A percentile compares a stretch with the other conserved stretches of the same genome.
phyloP scores from a whole-genome alignment of 2,113 vertebrate species.

The Fregetta grallaria region DNA sequence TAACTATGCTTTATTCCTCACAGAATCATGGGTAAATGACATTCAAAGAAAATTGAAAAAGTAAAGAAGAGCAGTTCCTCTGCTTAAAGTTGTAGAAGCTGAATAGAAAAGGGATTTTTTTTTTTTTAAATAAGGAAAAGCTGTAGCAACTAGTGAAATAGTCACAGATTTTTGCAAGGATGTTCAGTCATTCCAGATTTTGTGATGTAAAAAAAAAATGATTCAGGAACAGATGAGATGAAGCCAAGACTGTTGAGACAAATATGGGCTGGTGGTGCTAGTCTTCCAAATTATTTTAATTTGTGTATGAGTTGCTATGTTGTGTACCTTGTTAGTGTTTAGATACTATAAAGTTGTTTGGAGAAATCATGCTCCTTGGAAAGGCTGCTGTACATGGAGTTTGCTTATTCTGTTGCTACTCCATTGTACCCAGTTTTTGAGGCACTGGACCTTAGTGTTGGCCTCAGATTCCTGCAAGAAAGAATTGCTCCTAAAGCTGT shows the following conservation, averaged over 20 bases:
- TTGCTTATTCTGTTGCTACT: not conserved
- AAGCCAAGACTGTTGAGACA: not conserved
- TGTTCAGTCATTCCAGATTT: not conserved
- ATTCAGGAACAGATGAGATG: not conserved
- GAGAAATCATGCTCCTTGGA: not conserved
- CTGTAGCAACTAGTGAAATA: not conserved
- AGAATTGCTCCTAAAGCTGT: not conserved
- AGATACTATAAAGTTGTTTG: not conserved
- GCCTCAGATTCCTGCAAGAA: not conserved
- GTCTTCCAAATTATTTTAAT: not conserved
- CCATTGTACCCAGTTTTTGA: not conserved
- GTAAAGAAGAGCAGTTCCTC: not conserved
- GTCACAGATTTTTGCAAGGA: not conserved
- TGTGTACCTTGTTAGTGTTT: not conserved
- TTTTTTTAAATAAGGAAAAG: not conserved
- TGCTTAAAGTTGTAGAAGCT: not conserved
- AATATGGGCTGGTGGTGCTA: not conserved
- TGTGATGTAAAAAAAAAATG: not conserved
- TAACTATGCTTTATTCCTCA: not conserved
- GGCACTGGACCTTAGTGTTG: not conserved
- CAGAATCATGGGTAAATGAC: constrained; percentile 3
- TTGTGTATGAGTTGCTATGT: not conserved
- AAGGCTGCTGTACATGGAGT: not conserved
- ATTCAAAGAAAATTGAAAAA: not conserved
- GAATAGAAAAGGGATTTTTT: not conserved